These are phyloP conservation scores for Cylas formicarius DNA, from an alignment of 1,140 invertebrate species.

Conservation along the genomic window DNA sequence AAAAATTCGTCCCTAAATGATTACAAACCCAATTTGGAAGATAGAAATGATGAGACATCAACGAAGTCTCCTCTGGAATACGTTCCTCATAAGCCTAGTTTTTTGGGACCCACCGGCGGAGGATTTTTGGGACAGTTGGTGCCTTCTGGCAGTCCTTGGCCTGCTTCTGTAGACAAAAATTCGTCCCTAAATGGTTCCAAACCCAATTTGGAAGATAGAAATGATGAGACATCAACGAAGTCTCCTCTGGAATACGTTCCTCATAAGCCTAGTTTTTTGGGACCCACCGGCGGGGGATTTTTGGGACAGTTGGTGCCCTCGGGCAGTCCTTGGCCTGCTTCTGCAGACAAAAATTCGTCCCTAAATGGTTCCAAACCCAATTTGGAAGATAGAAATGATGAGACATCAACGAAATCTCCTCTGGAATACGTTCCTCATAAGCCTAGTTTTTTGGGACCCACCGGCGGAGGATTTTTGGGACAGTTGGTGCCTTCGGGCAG, in stretches of 20 bases:
- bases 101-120: conserved; percentile 6
- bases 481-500: conserved; percentile 9
- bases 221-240: neutral
- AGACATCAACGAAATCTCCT: neutral
- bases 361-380: no score
- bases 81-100: conserved; percentile 8
- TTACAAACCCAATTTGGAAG: no score
- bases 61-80: conserved; percentile 2
- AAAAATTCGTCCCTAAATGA: conserved; percentile 5
- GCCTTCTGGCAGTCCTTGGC: conserved; percentile 12
- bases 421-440: conserved; percentile 5
- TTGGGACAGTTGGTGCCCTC: conserved; percentile 3
- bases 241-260: conserved; percentile 8
- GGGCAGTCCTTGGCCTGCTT: conserved; percentile 17
- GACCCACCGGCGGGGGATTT: neutral
- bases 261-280: conserved; percentile 14
- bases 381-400: no score
- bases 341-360: conserved; percentile 5
- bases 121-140: neutral
- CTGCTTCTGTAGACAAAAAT: neutral
- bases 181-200: neutral
- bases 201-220: neutral
- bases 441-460: conserved; percentile 12
- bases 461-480: conserved; percentile 1
- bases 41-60: neutral